Evolutionary conservation across 2,888 invertebrate species (phyloP), one percentile per base, ranked within the genome.

Genomic region (Lydus trimaculatus): DNA sequence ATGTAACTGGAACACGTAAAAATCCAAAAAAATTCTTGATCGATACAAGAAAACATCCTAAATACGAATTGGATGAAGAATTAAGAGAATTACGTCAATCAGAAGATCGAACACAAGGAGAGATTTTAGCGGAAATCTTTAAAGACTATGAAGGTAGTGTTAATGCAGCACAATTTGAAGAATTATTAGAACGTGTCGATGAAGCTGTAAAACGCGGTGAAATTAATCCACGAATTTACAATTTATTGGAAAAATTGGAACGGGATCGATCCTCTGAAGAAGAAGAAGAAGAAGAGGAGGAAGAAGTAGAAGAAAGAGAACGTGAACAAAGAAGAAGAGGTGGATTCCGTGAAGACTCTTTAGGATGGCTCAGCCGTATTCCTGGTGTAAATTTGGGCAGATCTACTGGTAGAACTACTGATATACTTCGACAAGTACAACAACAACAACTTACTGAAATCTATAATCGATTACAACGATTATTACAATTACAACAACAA

Each of bases 81-180:
- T 43, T 58, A 60, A 33, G 31, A 52, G 31, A 31, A 43, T 64
- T 61, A 66, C 56, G 39, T 68, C 70, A 11, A 61, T 43, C 17
- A 28, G n/a, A 28, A 28, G 64, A 59, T 28, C 15, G 56, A 31
- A 63, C 58, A 23, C 71, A 76, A 68, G 67, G 65, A 9, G 75
- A 76, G 2, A 61, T 76, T 8, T 70, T 76, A 4, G 15, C 61
- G 2, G 64, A 73, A 60, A 74, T 79, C 31, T 65, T 78, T 39
- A 68, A 67, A 60, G 69, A 75, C 33, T 78, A 73, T 66, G 70
- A 76, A 73, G 77, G 75, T 3, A 64, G 52, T 31, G 71, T 76
- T 23, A 73, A 75, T 62, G 71, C 73, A 11, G 63, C 59, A 36
- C 64, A 70, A 1, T 78, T 72, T 65, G 67, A 73, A n/a, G 66